These are phyloP conservation scores for Sebastes hubbsi DNA, from an alignment of 2,797 vertebrate genomes.

Conservation along the genomic window DNA sequence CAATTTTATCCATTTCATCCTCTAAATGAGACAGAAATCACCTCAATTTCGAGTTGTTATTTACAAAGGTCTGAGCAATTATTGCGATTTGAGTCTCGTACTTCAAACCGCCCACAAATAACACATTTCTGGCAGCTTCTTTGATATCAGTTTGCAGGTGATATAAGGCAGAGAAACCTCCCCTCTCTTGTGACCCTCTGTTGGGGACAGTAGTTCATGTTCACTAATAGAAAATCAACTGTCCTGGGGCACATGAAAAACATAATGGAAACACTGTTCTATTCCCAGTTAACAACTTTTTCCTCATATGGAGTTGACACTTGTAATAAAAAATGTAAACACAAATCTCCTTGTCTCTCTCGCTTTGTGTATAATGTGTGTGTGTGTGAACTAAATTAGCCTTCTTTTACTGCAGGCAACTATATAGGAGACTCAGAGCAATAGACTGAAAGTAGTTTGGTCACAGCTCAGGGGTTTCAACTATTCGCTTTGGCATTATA, in stretches of 20 bases:
- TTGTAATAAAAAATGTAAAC: conserved; percentile 70
- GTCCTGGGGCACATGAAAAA: conserved; percentile 69
- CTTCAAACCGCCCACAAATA: conserved; percentile 32
- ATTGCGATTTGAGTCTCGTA: background rate
- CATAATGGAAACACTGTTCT: conserved; percentile 59
- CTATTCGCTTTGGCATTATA: conserved; percentile 61
- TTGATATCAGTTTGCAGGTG: conserved; percentile 44
- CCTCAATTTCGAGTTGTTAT: background rate
- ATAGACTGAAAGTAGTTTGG: conserved; percentile 54
- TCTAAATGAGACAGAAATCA: conserved; percentile 19
- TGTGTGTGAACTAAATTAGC: conserved; percentile 48
- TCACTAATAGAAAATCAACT: conserved; percentile 69
- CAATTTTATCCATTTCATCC: background rate
- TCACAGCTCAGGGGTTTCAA: conserved; percentile 61
- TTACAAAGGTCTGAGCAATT: background rate
- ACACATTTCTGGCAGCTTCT: conserved; percentile 24
- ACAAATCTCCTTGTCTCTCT: conserved; percentile 35
- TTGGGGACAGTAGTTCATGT: conserved; percentile 54
- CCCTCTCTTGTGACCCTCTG: conserved; percentile 20
- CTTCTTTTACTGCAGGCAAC: conserved; percentile 63
- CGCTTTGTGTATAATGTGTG: conserved; percentile 1
- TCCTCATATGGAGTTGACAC: conserved; percentile 58
- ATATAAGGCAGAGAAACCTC: conserved; percentile 24
- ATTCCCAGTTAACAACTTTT: conserved; percentile 66
- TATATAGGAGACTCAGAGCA: conserved; percentile 41